Percentiles rank a stretch among this genome's conserved stretches.
Evolutionary conservation across 2,113 vertebrate genomes (phyloP).

Genomic region (Nerophis lumbriciformis): DNA sequence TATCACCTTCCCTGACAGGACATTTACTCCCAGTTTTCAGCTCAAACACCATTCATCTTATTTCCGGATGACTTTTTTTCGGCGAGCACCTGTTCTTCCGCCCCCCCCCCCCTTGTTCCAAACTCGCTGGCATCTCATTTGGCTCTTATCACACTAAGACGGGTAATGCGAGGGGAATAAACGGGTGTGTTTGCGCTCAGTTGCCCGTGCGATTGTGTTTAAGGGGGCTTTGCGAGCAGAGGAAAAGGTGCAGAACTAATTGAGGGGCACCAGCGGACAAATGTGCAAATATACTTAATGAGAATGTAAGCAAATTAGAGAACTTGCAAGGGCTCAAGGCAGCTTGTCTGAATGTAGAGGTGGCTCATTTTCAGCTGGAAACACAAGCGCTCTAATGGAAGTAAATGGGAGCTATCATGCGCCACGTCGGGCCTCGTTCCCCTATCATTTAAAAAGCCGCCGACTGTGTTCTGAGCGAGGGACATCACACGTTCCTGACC

Average conservation of each 20-base stretch:
- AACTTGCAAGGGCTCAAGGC: conserved; percentile 29
- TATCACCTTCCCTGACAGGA: conserved; percentile 49
- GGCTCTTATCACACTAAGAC: conserved; percentile 30
- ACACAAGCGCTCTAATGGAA: conserved; percentile 16
- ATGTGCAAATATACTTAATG: conserved; percentile 47
- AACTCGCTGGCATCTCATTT: conserved; percentile 28
- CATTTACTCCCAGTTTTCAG: conserved; percentile 47
- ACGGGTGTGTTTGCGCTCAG: conserved; percentile 35
- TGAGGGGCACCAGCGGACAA: conserved; percentile 18
- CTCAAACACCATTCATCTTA: conserved; percentile 40
- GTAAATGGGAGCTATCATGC: conserved; percentile 13
- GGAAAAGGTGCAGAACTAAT: conserved; percentile 26
- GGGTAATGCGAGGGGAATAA: conserved; percentile 25
- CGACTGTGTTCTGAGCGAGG: conserved; percentile 6
- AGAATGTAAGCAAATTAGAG: conserved; percentile 50
- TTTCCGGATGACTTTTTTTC: conserved; percentile 11
- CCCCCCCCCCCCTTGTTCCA: conserved; percentile 28
- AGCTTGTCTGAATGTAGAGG: conserved; percentile 31
- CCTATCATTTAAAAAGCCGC: conserved; percentile 1
- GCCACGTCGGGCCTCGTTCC: neutral
- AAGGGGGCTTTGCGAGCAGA: conserved; percentile 19
- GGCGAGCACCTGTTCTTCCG: conserved; percentile 19
- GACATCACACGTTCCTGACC: conserved; percentile 21
- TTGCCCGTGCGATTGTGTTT: conserved; percentile 27
- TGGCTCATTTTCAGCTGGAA: conserved; percentile 24